Conservation (phyloP, 30 jellyfish, hydroid and myxozoan genomes). For the Turritopsis rubra region DNA sequence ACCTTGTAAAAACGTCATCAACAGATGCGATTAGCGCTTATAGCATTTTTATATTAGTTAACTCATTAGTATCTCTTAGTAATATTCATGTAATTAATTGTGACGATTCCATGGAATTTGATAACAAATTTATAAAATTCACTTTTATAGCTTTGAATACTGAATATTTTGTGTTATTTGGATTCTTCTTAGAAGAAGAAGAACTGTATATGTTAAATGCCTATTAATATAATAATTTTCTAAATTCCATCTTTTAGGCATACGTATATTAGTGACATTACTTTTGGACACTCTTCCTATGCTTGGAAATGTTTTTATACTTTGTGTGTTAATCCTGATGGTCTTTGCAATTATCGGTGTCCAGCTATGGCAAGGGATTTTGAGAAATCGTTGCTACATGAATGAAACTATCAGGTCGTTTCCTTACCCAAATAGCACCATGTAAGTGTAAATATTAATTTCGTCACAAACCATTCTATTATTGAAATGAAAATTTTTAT, state of each 20-base stretch:
- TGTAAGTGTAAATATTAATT: background rate
- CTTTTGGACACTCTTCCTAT: constrained; percentile 92
- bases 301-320: constrained; percentile 95
- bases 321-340: constrained; percentile 62
- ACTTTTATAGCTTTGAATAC: too few relatives aligned
- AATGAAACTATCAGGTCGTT: constrained; percentile 30
- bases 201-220: too few relatives aligned
- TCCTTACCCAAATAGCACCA: background rate
- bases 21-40: too few relatives aligned
- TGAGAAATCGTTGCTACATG: constrained; percentile 68
- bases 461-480: too few relatives aligned
- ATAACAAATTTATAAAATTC: background rate
- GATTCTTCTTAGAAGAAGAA: too few relatives aligned
- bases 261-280: constrained; percentile 83
- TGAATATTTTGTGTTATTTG: background rate
- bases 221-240: too few relatives aligned
- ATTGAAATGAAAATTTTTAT: too few relatives aligned
- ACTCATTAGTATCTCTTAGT: too few relatives aligned
- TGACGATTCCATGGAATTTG: background rate
- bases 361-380: constrained; percentile 96
- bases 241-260: constrained; percentile 47
- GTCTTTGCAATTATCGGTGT: constrained; percentile 97
- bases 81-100: background rate
- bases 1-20: too few relatives aligned
- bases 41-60: too few relatives aligned